phyloP scores from a whole-genome alignment of 2,888 invertebrate genomes.

The Hemithea aestivaria region DNA sequence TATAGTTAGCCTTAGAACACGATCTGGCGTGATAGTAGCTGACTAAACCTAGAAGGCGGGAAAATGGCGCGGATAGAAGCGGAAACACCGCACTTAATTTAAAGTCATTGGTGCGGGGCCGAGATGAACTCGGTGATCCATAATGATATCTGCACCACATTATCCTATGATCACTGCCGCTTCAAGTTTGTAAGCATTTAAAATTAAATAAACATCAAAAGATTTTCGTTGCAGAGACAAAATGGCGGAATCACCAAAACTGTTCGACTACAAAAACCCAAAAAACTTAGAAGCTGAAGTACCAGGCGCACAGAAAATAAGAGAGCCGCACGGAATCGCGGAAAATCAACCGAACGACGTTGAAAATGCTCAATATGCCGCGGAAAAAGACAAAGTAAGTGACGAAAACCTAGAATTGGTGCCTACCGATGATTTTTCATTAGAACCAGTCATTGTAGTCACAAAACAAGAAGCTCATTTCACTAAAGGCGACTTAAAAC shows the following conservation, averaged over 20 bases:
- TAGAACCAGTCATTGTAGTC: conserved; percentile 54
- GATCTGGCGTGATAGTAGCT: too few species aligned
- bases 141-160: too few species aligned
- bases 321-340: conserved; percentile 27
- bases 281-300: conserved; percentile 50
- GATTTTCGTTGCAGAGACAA: conserved; percentile 32
- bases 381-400: conserved; percentile 12
- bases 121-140: too few species aligned
- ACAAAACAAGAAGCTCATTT: conserved; percentile 54
- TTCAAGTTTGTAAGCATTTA: too few species aligned
- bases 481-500: conserved; percentile 54
- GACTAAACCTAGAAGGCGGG: too few species aligned
- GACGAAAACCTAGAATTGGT: conserved; percentile 21
- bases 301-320: conserved; percentile 47
- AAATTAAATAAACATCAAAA: too few species aligned
- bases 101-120: too few species aligned
- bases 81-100: too few species aligned
- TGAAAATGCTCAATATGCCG: conserved; percentile 6
- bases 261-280: conserved; percentile 38
- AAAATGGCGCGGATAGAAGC: too few species aligned
- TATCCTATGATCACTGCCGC: too few species aligned
- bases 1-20: too few species aligned
- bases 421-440: conserved; percentile 28
- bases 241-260: conserved; percentile 46
- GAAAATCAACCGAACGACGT: background rate